Percentiles rank a stretch among this genome's conserved stretches.
Conservation (phyloP, 2,797 vertebrate species). For the Aeoliscus strigatus region DNA sequence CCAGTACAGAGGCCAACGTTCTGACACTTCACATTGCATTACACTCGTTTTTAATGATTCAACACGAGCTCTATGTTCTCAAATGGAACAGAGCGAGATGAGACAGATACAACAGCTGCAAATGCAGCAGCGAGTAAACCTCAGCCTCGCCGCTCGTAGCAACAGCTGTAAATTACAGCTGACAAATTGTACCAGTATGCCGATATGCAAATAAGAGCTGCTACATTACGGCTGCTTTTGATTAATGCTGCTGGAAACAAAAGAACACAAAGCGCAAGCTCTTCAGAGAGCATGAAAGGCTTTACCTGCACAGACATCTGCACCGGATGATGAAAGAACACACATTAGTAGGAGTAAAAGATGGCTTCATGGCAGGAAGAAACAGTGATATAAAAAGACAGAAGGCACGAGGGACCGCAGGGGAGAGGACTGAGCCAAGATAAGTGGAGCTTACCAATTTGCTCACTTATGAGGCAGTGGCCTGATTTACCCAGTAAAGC, state of each 20-base stretch:
- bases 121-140: slow-evolving; percentile 4
- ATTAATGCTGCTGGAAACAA: slow-evolving; percentile 18
- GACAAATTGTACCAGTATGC: slow-evolving; percentile 8
- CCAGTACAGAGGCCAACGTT: too few species aligned
- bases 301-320: slow-evolving; percentile 57
- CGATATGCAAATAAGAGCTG: slow-evolving; percentile 22
- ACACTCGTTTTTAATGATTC: too few species aligned
- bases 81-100: too few species aligned
- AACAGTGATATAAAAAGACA: slow-evolving; percentile 56
- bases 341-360: slow-evolving; percentile 50
- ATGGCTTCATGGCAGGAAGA: slow-evolving; percentile 40
- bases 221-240: slow-evolving; percentile 17
- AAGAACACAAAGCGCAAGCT: slow-evolving; percentile 22
- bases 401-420: slow-evolving; percentile 40
- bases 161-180: slow-evolving; percentile 40
- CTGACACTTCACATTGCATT: too few species aligned
- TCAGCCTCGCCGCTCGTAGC: slow-evolving; percentile 24
- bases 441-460: slow-evolving; percentile 60
- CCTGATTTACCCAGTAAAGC: slow-evolving; percentile 47
- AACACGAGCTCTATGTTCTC: too few species aligned
- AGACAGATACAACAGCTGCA: too few species aligned
- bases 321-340: slow-evolving; percentile 48
- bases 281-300: slow-evolving; percentile 23
- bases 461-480: slow-evolving; percentile 56
- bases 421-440: slow-evolving; percentile 48